Conservation (phyloP, 2,888 invertebrate species). For the Patella caerulea region DNA sequence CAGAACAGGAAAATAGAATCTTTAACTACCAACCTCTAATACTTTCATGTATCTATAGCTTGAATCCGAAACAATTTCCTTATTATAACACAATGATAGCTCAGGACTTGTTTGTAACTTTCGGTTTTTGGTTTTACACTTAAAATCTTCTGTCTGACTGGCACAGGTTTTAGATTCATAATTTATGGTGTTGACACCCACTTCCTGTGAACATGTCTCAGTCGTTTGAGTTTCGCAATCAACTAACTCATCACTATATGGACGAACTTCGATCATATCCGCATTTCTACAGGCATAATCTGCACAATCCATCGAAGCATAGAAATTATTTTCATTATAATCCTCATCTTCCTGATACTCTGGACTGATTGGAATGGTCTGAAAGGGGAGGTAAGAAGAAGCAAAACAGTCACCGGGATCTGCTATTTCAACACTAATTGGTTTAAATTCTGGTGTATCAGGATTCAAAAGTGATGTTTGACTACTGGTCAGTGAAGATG, state of each 20-base stretch:
- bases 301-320: neutral
- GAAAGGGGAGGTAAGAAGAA: neutral
- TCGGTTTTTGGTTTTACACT: neutral
- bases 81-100: neutral
- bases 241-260: neutral
- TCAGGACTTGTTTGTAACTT: neutral
- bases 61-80: neutral
- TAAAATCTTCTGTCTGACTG: neutral
- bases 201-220: neutral
- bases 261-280: neutral
- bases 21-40: neutral
- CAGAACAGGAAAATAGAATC: too few species aligned
- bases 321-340: neutral
- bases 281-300: neutral
- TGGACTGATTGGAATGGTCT: neutral
- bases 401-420: neutral
- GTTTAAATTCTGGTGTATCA: slow-evolving; percentile 22
- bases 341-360: neutral
- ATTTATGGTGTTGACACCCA: neutral
- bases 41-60: slow-evolving; percentile 1
- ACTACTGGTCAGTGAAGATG: neutral
- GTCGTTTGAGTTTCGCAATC: neutral
- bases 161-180: neutral
- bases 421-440: neutral
- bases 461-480: slow-evolving; percentile 15